These are phyloP conservation scores for Schizopygopsis pylzovi DNA, from an alignment of 2,797 vertebrate genomes.

Conservation along the genomic window DNA sequence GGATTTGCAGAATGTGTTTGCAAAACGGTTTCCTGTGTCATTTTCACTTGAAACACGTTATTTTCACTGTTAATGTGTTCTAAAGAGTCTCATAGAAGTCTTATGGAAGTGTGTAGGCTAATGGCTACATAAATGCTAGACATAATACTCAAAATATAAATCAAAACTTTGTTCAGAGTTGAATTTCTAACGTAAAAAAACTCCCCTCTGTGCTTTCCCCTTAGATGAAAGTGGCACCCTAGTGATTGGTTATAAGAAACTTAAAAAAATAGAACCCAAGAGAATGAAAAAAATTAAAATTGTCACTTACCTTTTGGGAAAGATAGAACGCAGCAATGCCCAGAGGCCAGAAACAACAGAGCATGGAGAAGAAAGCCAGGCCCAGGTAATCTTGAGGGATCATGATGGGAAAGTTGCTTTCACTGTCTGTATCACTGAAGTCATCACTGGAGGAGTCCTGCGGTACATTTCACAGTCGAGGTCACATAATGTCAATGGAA, in stretches of 20 bases:
- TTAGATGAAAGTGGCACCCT: too few relatives aligned
- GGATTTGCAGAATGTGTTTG: background rate
- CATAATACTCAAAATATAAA: background rate
- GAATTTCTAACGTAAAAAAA: background rate
- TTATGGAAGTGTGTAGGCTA: background rate
- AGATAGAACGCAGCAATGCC: slow-evolving; percentile 91
- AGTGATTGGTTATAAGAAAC: background rate
- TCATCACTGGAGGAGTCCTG: slow-evolving; percentile 86
- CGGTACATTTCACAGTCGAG: too few relatives aligned
- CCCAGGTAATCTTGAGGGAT: slow-evolving; percentile 89
- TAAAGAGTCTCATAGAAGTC: background rate
- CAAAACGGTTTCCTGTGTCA: background rate
- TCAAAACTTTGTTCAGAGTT: too few relatives aligned
- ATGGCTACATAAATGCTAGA: background rate
- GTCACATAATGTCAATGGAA: background rate
- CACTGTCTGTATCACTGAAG: slow-evolving; percentile 84
- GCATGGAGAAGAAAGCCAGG: slow-evolving; percentile 91
- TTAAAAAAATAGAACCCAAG: background rate
- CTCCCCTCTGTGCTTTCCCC: too few relatives aligned
- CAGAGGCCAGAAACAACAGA: slow-evolving; percentile 93
- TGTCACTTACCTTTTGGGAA: slow-evolving; percentile 84
- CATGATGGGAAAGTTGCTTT: slow-evolving; percentile 83
- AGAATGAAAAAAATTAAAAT: background rate
- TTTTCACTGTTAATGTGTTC: background rate
- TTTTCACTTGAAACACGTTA: background rate